A percentile compares a stretch with the other conserved stretches of the same genome.
Conservation (phyloP, 1,140 invertebrate species). For the Drosophila nasuta region DNA sequence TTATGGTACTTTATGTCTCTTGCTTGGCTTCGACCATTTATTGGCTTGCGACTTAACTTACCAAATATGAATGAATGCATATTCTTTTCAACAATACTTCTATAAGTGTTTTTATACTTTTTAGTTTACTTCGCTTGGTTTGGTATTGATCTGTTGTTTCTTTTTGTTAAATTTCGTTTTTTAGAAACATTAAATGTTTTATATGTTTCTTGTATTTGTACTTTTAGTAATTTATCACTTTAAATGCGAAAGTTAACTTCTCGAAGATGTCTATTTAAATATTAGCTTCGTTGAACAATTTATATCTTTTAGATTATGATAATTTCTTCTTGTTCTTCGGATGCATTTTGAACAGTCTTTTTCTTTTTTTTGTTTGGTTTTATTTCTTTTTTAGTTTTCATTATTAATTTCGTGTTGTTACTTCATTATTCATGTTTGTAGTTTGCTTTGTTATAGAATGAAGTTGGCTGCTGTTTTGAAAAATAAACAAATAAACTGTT, state of each 20-base stretch:
- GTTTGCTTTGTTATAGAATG: constrained; percentile 33
- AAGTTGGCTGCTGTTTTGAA: constrained; percentile 18
- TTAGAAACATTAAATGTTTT: constrained; percentile 29
- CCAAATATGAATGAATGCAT: constrained; percentile 57
- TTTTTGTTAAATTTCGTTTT: constrained; percentile 11
- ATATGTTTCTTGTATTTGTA: constrained; percentile 46
- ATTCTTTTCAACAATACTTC: constrained; percentile 36
- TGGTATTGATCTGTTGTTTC: not conserved
- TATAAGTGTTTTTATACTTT: constrained; percentile 32
- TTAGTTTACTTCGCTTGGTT: constrained; percentile 10
- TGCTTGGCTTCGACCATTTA: constrained; percentile 2
- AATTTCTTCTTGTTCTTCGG: constrained; percentile 49
- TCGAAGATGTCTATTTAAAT: constrained; percentile 36
- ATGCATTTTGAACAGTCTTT: constrained; percentile 30
- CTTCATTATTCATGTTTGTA: constrained; percentile 26
- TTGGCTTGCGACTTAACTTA: constrained; percentile 66
- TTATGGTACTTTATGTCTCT: constrained; percentile 29
- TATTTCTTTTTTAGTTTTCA: constrained; percentile 34
- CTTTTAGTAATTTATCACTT: constrained; percentile 30
- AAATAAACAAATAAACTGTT: constrained; percentile 20
- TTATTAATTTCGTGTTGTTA: constrained; percentile 21
- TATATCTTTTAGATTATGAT: constrained; percentile 24
- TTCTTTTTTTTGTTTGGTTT: constrained; percentile 13
- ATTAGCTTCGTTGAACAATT: constrained; percentile 45
- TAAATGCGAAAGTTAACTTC: constrained; percentile 16